Conservation (phyloP, 2,888 invertebrate species). For the Pristionchus entomophagus region DNA sequence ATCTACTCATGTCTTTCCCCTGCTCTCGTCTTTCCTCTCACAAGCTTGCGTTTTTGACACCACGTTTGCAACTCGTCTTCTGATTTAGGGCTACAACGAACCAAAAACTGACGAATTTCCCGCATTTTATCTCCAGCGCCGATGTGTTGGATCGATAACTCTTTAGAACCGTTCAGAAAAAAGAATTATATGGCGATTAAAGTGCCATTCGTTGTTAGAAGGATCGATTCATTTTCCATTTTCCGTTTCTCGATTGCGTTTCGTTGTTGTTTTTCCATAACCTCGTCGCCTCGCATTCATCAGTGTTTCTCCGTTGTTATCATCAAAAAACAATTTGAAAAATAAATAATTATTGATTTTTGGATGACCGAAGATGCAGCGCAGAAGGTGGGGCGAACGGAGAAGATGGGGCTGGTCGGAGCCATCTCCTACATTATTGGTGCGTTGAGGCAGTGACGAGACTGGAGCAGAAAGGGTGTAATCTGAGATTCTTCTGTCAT, state of each 20-base stretch:
- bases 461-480: too few species aligned
- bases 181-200: too few species aligned
- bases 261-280: too few species aligned
- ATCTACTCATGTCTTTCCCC: not conserved
- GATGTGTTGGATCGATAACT: too few species aligned
- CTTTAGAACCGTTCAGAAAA: too few species aligned
- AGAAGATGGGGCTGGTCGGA: slow-evolving; percentile 69
- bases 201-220: too few species aligned
- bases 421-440: slow-evolving; percentile 69
- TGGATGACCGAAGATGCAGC: slow-evolving; percentile 30
- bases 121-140: too few species aligned
- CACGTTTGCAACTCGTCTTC: not conserved
- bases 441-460: not conserved
- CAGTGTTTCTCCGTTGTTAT: too few species aligned
- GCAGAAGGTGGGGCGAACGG: slow-evolving; percentile 23
- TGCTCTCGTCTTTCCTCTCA: not conserved
- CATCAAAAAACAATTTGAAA: too few species aligned
- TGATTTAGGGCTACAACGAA: not conserved
- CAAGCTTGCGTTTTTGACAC: slow-evolving; percentile 4
- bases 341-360: not conserved
- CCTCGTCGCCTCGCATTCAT: too few species aligned
- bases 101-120: too few species aligned
- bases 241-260: not conserved
- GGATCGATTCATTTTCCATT: not conserved
- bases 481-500: too few species aligned